Conservation (phyloP, 2,888 invertebrate genomes). For the Drosophila fungiperda region DNA sequence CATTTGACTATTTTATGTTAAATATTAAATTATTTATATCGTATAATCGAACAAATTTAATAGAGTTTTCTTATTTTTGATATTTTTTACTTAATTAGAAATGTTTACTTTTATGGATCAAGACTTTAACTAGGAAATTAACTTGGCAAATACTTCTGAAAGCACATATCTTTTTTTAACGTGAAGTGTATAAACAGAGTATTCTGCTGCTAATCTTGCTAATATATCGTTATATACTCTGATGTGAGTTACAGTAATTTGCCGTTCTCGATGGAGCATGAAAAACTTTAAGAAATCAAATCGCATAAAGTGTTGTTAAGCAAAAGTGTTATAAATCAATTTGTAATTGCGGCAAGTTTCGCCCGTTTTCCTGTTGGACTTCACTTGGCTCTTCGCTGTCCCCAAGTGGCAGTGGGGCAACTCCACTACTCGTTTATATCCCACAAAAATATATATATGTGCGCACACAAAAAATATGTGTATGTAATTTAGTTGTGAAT, state of each 20-base stretch:
- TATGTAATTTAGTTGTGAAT: background rate
- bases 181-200: background rate
- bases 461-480: conserved; percentile 4
- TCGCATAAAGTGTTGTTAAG: conserved; percentile 69
- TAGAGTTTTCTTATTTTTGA: background rate
- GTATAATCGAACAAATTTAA: background rate
- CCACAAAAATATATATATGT: conserved; percentile 14
- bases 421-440: conserved; percentile 1
- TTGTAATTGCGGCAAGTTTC: conserved; percentile 60
- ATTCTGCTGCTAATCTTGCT: background rate
- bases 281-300: conserved; percentile 59
- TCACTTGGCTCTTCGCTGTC: conserved; percentile 4
- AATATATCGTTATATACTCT: conserved; percentile 1
- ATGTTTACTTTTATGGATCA: background rate
- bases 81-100: background rate
- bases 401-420: conserved; percentile 1
- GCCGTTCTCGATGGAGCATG: conserved; percentile 31
- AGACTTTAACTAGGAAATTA: background rate
- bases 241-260: conserved; percentile 21
- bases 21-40: background rate
- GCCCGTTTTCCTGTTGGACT: conserved; percentile 6
- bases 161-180: background rate
- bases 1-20: background rate
- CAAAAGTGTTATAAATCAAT: conserved; percentile 66
- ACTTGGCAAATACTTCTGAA: background rate